Base-by-base conservation (phyloP, 2,888 invertebrate genomes). In the Crioceris asparagi region DNA sequence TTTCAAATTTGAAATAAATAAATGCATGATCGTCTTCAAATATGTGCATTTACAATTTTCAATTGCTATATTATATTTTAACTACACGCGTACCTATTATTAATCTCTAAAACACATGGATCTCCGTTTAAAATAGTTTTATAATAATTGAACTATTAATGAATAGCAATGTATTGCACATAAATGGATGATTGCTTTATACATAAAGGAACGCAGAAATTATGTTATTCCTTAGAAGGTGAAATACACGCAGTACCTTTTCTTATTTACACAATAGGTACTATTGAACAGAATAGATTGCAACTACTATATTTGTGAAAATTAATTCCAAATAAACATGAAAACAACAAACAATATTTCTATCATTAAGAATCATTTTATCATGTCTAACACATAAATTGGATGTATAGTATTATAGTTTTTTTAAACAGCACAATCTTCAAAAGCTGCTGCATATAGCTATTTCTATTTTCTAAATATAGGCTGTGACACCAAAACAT, bases 301-400 rank as follows among this genome's bases (percentile, higher is more conserved):
- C n/a, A n/a, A n/a, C n/a, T n/a, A n/a, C n/a, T n/a, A n/a, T n/a
- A n/a, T n/a, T n/a, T n/a, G n/a, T n/a, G n/a, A n/a, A 37, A 49
- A 49, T 40, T 47, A 49, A 52, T n/a, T n/a, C n/a, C n/a, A n/a
- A n/a, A n/a, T n/a, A n/a, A n/a, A 59, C 57, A 56, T 57, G 56
- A 59, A 58, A 59, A 58, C 55, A 29, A 59, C 60, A 60, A 58
- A 61, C 59, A 12, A 33, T 23, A 14, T 15, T 25, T 23, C n/a
- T n/a, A 12, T 33, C 14, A 14, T 14, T 15, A 33, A 32, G 10
- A 3, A 17, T 30, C 10, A 17, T 33, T 23, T 23, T 6, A 23
- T 23, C 15, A 33, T 33, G n/a, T 55, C 56, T 60, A 59, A 53
- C 56, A 60, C 57, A 58, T 57, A 58, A 59, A 57, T 25, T 58